Base-by-base conservation (phyloP, 2,797 vertebrate genomes). In the Eulemur rubriventer region DNA sequence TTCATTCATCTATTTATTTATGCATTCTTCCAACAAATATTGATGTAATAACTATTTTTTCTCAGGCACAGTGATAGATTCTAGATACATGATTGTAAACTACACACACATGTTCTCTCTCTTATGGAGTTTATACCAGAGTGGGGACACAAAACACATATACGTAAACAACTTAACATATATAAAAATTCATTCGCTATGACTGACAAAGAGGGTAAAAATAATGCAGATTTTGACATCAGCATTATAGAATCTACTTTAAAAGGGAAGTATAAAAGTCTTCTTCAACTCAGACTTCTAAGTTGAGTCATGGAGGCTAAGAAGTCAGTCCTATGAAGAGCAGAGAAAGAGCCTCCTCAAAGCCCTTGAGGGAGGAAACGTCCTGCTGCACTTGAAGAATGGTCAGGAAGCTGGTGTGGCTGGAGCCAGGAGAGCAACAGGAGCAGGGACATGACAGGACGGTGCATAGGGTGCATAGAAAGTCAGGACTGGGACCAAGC, bases 401-500 rank as follows among this genome's bases (percentile, higher is more conserved):
- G 6, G 43, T 30, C 50, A 24, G 52, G 55, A 78, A 41, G 22
- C 46, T 46, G 30, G 6, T 65, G 76, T 33, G 18, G 1, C n/a
- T 30, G 35, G 9, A 70, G 41, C 13, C 5, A 4, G 0, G 16
- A 59, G 26, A 14, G 4, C 26, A n/a, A 26, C 14, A 22, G 46
- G 5, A 2, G 28, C 26, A 9, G 17, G 7, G 11, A 4, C 6
- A 35, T 10, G 55, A 61, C 33, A 13, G 5, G 28, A 35, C 2
- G 0, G 2, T 11, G 46, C 8, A 7, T 10, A 59, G 14, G 0
- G 2, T 11, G 46, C 8, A 7, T 10, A 59, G 14, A 3, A 7
- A 63, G 26, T 11, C 33, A 59, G 28, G 24, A 67, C 0, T 16
- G 30, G 22, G 11, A 69, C 30, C 55, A 73, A 33, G 8, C 24